A percentile compares a stretch with the other conserved stretches of the same genome.
These are phyloP conservation scores for Lasiurus borealis DNA, from an alignment of 2,113 vertebrate genomes.

Conservation along the genomic window DNA sequence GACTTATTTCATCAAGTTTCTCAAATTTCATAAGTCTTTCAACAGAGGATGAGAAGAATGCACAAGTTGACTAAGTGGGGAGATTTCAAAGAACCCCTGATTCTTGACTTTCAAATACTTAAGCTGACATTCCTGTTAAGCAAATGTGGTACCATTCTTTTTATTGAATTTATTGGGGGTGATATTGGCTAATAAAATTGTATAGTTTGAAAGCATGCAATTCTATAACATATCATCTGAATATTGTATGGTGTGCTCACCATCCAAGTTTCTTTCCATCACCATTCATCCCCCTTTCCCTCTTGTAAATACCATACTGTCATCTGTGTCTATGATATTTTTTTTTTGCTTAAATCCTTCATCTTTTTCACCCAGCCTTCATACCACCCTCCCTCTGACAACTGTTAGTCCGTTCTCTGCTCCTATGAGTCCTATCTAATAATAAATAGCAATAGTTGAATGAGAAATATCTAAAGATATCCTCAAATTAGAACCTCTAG, in stretches of 20 bases:
- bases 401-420: neutral
- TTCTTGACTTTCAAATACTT: neutral
- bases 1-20: neutral
- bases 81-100: neutral
- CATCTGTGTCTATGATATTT: neutral
- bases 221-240: neutral
- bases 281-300: neutral
- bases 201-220: neutral
- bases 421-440: neutral
- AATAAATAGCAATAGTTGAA: neutral
- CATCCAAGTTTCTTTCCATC: neutral
- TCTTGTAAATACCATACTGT: neutral
- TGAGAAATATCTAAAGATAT: neutral
- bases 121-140: neutral
- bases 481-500: neutral
- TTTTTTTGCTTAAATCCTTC: neutral
- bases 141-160: neutral
- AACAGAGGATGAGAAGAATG: neutral
- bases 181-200: neutral
- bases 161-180: neutral
- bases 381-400: neutral
- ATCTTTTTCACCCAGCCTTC: neutral
- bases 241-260: neutral
- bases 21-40: conserved; percentile 4
- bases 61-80: neutral